Conservation (phyloP, 2,888 invertebrate species). For the Nemapogon koenigi region DNA sequence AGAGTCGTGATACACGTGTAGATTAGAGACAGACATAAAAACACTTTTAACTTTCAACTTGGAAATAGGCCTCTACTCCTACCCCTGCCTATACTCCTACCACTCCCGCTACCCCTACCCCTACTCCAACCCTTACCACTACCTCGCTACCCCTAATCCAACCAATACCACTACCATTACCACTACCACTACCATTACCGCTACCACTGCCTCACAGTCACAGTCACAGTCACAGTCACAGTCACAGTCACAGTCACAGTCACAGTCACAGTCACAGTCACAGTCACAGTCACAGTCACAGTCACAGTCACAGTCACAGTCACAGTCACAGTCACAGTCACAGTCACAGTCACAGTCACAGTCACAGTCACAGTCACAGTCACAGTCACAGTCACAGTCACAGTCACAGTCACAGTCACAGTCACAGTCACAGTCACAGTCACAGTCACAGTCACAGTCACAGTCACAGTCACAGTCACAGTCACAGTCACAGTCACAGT, state of each 20-base stretch:
- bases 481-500: not conserved
- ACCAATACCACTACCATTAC: no score
- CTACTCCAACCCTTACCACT: no score
- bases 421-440: not conserved
- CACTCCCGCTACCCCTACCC: no score
- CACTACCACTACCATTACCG: no score
- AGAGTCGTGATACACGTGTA: no score
- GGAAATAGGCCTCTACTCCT: no score
- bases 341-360: not conserved
- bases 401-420: not conserved
- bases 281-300: no score
- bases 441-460: not conserved
- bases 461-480: not conserved
- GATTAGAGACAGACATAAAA: no score
- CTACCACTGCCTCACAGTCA: no score
- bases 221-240: not conserved
- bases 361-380: not conserved
- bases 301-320: not conserved
- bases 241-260: not conserved
- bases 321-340: not conserved
- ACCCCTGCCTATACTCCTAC: no score
- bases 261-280: not conserved
- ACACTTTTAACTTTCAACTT: no score
- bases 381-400: not conserved
- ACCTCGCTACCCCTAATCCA: no score